Conservation (phyloP, 2,888 invertebrate species). For the Synergus itoensis region DNA sequence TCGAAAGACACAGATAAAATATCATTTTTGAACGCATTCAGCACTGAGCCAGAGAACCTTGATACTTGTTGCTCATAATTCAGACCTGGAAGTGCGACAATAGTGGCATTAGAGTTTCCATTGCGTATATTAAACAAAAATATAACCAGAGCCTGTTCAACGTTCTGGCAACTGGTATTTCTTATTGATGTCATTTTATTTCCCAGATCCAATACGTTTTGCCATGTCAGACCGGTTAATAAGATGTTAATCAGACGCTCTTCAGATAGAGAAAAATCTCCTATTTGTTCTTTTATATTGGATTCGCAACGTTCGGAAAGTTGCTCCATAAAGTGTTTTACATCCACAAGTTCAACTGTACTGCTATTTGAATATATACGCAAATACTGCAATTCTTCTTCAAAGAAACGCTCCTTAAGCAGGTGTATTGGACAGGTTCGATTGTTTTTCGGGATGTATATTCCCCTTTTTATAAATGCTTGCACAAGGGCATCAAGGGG, state of each 20-base stretch:
- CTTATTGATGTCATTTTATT: slow-evolving; percentile 46
- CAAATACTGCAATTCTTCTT: slow-evolving; percentile 44
- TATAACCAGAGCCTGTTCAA: slow-evolving; percentile 45
- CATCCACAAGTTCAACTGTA: slow-evolving; percentile 36
- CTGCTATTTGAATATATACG: slow-evolving; percentile 31
- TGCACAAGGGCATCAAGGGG: background rate
- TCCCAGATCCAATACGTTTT: slow-evolving; percentile 39
- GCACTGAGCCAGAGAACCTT: slow-evolving; percentile 33
- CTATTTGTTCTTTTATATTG: slow-evolving; percentile 35
- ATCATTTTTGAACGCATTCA: slow-evolving; percentile 48
- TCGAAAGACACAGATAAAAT: slow-evolving; percentile 46
- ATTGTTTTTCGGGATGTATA: slow-evolving; percentile 44
- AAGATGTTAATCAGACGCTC: slow-evolving; percentile 47
- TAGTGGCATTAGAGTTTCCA: slow-evolving; percentile 50
- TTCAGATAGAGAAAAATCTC: slow-evolving; percentile 45
- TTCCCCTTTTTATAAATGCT: background rate
- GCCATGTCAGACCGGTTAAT: slow-evolving; percentile 48
- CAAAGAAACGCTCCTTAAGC: slow-evolving; percentile 45
- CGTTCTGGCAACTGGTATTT: slow-evolving; percentile 20
- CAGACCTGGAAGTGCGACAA: slow-evolving; percentile 46
- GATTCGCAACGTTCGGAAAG: background rate
- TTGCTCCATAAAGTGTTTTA: slow-evolving; percentile 17
- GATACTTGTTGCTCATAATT: slow-evolving; percentile 46
- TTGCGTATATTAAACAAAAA: slow-evolving; percentile 53
- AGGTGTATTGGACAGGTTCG: slow-evolving; percentile 46